A percentile compares a stretch with the other conserved stretches of the same genome.
phyloP scores from a whole-genome alignment of 2,113 vertebrate species.

The Phyllostomus hastatus region DNA sequence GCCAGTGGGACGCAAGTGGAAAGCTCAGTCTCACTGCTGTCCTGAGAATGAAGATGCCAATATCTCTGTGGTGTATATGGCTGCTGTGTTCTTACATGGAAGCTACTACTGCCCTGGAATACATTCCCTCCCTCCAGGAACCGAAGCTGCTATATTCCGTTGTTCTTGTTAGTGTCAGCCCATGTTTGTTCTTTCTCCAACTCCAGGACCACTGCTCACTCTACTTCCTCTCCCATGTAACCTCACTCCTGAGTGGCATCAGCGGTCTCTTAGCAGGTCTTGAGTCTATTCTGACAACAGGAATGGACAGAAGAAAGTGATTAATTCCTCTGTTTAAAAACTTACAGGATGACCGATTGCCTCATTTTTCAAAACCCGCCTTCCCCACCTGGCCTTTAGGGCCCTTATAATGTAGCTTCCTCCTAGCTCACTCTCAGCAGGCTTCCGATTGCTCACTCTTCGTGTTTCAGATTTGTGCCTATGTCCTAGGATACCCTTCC shows the following conservation, averaged over 20 bases:
- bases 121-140: background rate
- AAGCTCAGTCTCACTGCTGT: background rate
- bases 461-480: background rate
- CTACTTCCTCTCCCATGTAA: background rate
- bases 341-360: background rate
- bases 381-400: background rate
- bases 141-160: background rate
- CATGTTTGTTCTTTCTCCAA: background rate
- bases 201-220: background rate
- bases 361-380: background rate
- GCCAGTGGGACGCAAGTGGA: background rate
- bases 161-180: background rate
- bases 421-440: background rate
- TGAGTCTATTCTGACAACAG: background rate
- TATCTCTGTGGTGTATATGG: background rate
- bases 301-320: background rate
- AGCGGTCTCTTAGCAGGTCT: background rate
- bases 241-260: background rate
- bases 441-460: background rate
- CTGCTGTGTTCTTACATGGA: slow-evolving; percentile 8
- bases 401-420: background rate
- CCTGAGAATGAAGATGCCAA: background rate
- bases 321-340: background rate
- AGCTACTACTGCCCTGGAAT: background rate
- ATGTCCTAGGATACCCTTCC: background rate